These are phyloP conservation scores for Mormyrus iriodes DNA, from an alignment of 2,113 vertebrate genomes.

Conservation along the genomic window DNA sequence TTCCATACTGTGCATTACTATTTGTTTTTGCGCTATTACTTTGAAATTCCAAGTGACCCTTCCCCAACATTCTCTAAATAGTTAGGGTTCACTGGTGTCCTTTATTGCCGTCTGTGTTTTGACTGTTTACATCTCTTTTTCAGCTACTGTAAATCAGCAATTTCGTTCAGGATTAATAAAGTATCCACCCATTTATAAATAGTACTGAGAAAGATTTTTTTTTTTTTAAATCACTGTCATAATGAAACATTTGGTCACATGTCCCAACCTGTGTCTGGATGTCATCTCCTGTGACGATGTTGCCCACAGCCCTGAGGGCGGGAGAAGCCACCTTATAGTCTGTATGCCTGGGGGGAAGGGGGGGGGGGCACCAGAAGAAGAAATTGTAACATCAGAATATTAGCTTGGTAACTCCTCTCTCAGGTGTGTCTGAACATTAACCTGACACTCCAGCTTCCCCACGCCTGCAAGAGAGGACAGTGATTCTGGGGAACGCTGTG, in stretches of 20 bases:
- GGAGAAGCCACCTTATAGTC: slow-evolving; percentile 98
- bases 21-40: not conserved
- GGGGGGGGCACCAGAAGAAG: not conserved
- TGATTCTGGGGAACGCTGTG: not conserved
- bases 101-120: not conserved
- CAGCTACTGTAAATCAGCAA: not conserved
- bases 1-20: not conserved
- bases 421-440: not conserved
- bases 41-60: not conserved
- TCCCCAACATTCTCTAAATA: not conserved
- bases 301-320: slow-evolving; percentile 90
- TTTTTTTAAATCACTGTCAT: not conserved
- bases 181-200: not conserved
- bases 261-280: slow-evolving; percentile 89
- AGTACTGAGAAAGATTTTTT: not conserved
- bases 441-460: not conserved
- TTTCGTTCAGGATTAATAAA: not conserved
- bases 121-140: not conserved
- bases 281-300: slow-evolving; percentile 95
- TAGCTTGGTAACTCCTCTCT: not conserved
- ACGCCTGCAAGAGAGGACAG: not conserved
- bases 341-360: slow-evolving; percentile 73
- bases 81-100: not conserved
- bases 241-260: not conserved
- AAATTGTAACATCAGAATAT: not conserved